Percentiles rank a stretch among this genome's conserved stretches.
Conservation (phyloP, 1,140 invertebrate genomes). For the Drosophila lowei region DNA sequence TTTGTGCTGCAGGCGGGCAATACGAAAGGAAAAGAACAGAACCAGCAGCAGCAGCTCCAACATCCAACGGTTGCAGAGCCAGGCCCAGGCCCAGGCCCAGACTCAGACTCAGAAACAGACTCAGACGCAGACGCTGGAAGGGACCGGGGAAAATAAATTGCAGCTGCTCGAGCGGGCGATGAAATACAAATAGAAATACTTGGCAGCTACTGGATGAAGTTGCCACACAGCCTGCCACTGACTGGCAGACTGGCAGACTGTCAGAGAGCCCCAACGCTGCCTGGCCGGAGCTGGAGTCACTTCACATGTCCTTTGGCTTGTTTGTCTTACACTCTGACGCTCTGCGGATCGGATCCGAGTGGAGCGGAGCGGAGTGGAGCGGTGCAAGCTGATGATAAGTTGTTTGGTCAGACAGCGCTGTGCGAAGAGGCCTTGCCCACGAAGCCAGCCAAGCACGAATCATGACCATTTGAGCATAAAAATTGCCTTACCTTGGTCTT, state of each 20-base stretch:
- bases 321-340: slow-evolving; percentile 52
- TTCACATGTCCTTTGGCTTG: slow-evolving; percentile 53
- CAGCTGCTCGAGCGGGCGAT: slow-evolving; percentile 73
- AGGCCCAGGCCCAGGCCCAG: slow-evolving; percentile 4
- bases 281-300: slow-evolving; percentile 18
- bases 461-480: slow-evolving; percentile 78
- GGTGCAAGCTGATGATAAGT: slow-evolving; percentile 46
- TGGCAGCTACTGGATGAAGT: slow-evolving; percentile 77
- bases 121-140: too few species aligned
- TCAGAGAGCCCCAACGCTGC: slow-evolving; percentile 14
- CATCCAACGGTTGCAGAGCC: slow-evolving; percentile 1
- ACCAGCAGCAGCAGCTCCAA: background rate
- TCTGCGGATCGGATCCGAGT: slow-evolving; percentile 25
- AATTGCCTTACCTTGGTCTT: slow-evolving; percentile 60
- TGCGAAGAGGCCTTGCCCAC: slow-evolving; percentile 12
- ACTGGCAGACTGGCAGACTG: slow-evolving; percentile 18
- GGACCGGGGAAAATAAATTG: slow-evolving; percentile 62
- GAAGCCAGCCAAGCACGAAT: slow-evolving; percentile 57
- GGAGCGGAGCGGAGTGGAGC: slow-evolving; percentile 25
- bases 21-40: slow-evolving; percentile 32
- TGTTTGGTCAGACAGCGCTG: slow-evolving; percentile 71
- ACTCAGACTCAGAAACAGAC: slow-evolving; percentile 11
- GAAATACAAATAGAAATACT: slow-evolving; percentile 82
- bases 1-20: slow-evolving; percentile 60
- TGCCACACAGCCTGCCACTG: slow-evolving; percentile 26